Evolutionary conservation across 2,113 vertebrate genomes (phyloP), one percentile per base, ranked within the genome.

Genomic region (Pygathrix nemaeus): DNA sequence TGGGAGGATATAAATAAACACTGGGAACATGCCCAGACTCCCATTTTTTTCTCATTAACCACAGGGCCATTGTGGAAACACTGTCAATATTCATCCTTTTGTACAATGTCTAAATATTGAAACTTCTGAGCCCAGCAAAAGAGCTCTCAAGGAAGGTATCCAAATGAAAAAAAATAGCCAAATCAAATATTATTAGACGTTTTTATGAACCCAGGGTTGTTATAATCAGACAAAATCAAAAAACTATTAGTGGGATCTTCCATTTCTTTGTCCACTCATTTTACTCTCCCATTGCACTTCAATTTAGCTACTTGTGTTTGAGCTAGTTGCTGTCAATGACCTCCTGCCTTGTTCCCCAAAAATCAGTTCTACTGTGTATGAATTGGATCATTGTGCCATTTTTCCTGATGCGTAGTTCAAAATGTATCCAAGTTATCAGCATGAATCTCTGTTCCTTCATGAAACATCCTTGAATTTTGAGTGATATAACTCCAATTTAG

Each of bases 141-240:
- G 17, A 93, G 11, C 64, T 61, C 88, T 94, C 25, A 73, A 81
- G 25, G 50, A 93, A 83, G 90, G 12, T n/a, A 94, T 59, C 50
- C 94, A 94, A 75, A 25, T 76, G 55, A 82, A 94, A 92, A 95
- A 93, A 70, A 78, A 43, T 59, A 92, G 23, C 66, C 82, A 96
- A 92, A 96, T 90, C 70, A 94, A 88, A 90, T 78, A 52, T 87
- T 76, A 75, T 89, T 83, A 92, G 43, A 59, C 8, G 73, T 90
- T 89, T 95, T 92, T 85, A 72, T 92, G 25, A 90, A 73, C 17
- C 61, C 23, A 55, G 27, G 38, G 30, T 57, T 92, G 40, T 92
- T 95, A 59, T 48, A 93, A 95, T 94, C 48, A 96, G 57, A 83
- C 32, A 40, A 95, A 83, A 93, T 90, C 10, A 8, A 87, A 76